phyloP scores from a whole-genome alignment of 2,113 vertebrate species.

The Brienomyrus longianalis region DNA sequence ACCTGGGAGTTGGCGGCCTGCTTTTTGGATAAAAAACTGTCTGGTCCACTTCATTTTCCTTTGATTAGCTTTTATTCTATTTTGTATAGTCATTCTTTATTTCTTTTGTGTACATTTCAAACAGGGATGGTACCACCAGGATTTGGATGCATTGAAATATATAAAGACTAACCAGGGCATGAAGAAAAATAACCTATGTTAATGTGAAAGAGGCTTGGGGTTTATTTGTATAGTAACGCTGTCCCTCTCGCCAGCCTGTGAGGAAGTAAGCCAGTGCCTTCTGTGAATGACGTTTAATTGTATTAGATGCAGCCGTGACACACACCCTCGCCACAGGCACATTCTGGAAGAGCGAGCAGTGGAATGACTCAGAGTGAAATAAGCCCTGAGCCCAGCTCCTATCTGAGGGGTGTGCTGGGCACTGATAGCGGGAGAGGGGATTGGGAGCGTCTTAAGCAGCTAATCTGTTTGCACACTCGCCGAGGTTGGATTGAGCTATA shows the following conservation, averaged over 20 bases:
- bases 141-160: background rate
- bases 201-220: background rate
- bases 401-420: conserved; percentile 67
- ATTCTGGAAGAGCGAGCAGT: conserved; percentile 56
- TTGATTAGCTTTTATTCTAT: background rate
- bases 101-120: background rate
- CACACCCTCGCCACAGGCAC: conserved; percentile 55
- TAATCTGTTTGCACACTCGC: conserved; percentile 79
- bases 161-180: background rate
- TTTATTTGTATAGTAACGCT: background rate
- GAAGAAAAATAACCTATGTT: background rate
- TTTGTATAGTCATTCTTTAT: background rate
- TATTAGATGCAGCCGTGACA: conserved; percentile 72
- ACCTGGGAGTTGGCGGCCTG: background rate
- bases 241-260: conserved; percentile 36
- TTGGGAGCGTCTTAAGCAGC: conserved; percentile 70
- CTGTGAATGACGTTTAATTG: conserved; percentile 75
- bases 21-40: background rate
- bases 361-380: conserved; percentile 53
- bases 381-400: conserved; percentile 70
- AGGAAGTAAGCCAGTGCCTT: conserved; percentile 56
- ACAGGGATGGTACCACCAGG: background rate
- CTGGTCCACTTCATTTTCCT: background rate
- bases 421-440: conserved; percentile 65
- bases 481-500: conserved; percentile 74